Evolutionary conservation across 2,113 vertebrate species (phyloP), one percentile per base, ranked within the genome.

Genomic region (Clarias macrocephalus): DNA sequence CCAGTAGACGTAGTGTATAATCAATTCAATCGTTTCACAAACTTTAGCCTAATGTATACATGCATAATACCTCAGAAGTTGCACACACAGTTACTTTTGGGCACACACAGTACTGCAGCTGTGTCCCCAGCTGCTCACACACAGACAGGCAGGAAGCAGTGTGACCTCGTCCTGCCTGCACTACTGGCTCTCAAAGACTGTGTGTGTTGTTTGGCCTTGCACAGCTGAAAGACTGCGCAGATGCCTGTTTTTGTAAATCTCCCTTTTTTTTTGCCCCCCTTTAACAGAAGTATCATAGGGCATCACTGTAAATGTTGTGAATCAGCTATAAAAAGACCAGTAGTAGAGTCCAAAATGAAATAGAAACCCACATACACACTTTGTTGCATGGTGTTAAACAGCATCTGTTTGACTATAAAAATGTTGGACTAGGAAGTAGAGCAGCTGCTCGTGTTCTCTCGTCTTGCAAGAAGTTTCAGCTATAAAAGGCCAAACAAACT

Each of bases 41-140:
- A 1, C 30, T 68, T 66, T 63, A 68, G 7, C 76, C 59, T 80
- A 59, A 66, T 15, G 54, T 48, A 12, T 2, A 59, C 63, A 80
- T 70, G 59, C 65, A 80, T 70, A 28, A 48, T 80, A 25, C 86
- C 85, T 85, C 56, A 52, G 23, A 72, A 59, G 42, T 10, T 1
- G 54, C 28, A 76, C 82, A 79, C 15, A n/a, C 13, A 82, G 56
- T 60, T 70, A 86, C 73, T 57, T 59, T 60, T 5, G 82, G 21
- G 48, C 60, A 56, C 82, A 86, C 65, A 37, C 63, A 82, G 65
- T 37, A 82, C 80, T 90, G 89, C 88, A 90, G 90, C 90, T 90
- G 90, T 89, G 88, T 73, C 56, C 82, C 86, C 90, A 90, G 88
- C 90, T 90, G 88, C 88, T 88, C 65, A 60, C 60, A 68, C 83